Base-by-base conservation (phyloP, 2,797 vertebrate species). In the Limosa lapponica region DNA sequence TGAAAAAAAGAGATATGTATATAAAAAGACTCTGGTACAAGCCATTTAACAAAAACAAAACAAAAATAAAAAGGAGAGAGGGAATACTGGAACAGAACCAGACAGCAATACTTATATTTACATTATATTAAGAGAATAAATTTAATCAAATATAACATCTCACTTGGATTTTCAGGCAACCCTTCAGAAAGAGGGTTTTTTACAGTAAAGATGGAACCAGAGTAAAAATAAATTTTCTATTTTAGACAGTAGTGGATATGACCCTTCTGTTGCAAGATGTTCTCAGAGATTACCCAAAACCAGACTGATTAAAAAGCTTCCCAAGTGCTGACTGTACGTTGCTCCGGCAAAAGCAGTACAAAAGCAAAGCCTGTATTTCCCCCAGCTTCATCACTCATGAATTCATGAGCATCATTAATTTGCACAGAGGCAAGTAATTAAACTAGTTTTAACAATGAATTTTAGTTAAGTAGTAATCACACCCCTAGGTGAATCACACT, bases 61-160 rank as follows among this genome's bases (percentile, higher is more conserved):
- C 2, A 16, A 52, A 44, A 37, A 43, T 44, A 36, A 58, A 22
- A 8, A 12, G 13, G 20, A 39, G 19, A 41, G 10, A 16, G 34
- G n/a, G 22, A 71, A 66, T 30, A 65, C 36, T 16, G 16, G 71
- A 66, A 92, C 46, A 79, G 58, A 87, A 70, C 46, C 14, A 80
- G 65, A 94, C 41, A 64, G 78, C 22, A 75, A 70, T 32, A n/a
- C n/a, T 81, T 78, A 4, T 92, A 87, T 96, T 95, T 96, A 95
- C 93, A 96, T 96, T 96, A 91, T 96, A 93, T 96, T 96, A 96
- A 93, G 92, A 95, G 87, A 95, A 95, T 96, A 97, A 89, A 94
- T 94, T 91, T 83, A 85, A 89, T 94, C 84, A 82, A 94, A 97
- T 94, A 95, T 32, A 96, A 95, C 73, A 92, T 82, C 89, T 94